Percentiles rank a stretch among this genome's conserved stretches.
These are phyloP conservation scores for Apodemia duryi DNA, from an alignment of 2,888 invertebrate species.

Conservation along the genomic window DNA sequence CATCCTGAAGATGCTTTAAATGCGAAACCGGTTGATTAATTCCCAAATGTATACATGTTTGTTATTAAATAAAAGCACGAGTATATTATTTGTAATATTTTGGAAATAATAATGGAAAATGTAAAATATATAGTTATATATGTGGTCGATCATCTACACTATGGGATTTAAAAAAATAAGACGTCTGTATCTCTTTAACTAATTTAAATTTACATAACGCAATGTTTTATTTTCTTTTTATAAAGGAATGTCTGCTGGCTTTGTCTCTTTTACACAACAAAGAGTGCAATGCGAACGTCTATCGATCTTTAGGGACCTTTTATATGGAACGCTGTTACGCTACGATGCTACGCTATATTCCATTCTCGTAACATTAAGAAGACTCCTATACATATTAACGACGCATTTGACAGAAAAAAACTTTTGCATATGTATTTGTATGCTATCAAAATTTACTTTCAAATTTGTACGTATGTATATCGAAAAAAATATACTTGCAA, in stretches of 20 bases:
- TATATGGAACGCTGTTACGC: constrained; percentile 20
- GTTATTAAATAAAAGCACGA: too few species aligned
- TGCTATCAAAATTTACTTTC: too few species aligned
- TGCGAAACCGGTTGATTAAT: too few species aligned
- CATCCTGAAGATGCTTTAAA: too few species aligned
- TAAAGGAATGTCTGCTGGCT: constrained; percentile 43
- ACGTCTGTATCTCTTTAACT: not conserved
- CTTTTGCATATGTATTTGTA: too few species aligned
- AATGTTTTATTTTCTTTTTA: constrained; percentile 54
- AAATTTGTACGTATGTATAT: too few species aligned
- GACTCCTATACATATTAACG: not conserved
- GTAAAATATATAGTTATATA: too few species aligned
- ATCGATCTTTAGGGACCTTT: constrained; percentile 54
- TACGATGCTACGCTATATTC: constrained; percentile 13
- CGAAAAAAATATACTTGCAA: too few species aligned
- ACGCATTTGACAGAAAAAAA: not conserved
- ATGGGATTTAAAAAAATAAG: not conserved
- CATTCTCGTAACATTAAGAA: not conserved
- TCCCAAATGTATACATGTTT: too few species aligned
- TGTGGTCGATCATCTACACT: too few species aligned
- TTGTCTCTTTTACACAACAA: constrained; percentile 54
- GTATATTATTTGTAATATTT: too few species aligned
- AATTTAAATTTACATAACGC: constrained; percentile 38
- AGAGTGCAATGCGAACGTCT: constrained; percentile 45
- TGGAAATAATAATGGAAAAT: too few species aligned